Evolutionary conservation across 2,113 vertebrate species (phyloP).

Genomic region (Spea multiplicata): DNA sequence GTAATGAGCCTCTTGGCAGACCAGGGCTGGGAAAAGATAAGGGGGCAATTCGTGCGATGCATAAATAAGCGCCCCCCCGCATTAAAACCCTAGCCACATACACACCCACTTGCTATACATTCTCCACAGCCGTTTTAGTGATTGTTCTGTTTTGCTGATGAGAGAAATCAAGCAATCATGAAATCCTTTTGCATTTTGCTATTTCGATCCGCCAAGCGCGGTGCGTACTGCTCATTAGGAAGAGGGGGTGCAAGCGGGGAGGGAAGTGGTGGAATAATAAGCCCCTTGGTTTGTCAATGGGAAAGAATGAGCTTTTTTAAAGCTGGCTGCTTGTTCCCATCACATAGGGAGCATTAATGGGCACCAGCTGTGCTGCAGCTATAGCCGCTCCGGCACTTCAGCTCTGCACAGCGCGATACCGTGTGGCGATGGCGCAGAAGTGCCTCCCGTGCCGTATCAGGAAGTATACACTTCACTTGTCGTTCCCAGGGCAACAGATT

Average conservation of each 20-base stretch:
- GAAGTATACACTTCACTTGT: constrained; percentile 63
- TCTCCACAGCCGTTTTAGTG: constrained; percentile 37
- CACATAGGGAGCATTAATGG: constrained; percentile 58
- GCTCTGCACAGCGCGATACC: constrained; percentile 58
- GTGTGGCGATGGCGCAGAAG: constrained; percentile 59
- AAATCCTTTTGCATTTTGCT: constrained; percentile 18
- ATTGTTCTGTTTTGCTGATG: constrained; percentile 45
- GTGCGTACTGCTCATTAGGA: constrained; percentile 38
- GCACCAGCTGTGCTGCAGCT: constrained; percentile 65
- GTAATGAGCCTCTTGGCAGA: constrained; percentile 14
- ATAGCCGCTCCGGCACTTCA: constrained; percentile 60
- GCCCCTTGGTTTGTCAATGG: constrained; percentile 52
- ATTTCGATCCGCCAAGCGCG: constrained; percentile 43
- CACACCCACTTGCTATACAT: constrained; percentile 7
- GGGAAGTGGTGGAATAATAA: constrained; percentile 36
- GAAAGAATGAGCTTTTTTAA: constrained; percentile 52
- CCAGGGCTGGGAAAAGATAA: background rate
- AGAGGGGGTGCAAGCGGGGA: constrained; percentile 19
- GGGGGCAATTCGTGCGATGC: constrained; percentile 1
- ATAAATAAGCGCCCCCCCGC: constrained; percentile 11
- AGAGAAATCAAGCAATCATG: background rate
- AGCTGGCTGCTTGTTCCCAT: constrained; percentile 53
- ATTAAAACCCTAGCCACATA: constrained; percentile 13
- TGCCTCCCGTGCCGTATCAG: constrained; percentile 61
- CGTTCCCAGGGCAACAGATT: constrained; percentile 66